A percentile compares a stretch with the other conserved stretches of the same genome.
phyloP scores from a whole-genome alignment of 2,797 vertebrate genomes.

The Allochrocebus solatus region DNA sequence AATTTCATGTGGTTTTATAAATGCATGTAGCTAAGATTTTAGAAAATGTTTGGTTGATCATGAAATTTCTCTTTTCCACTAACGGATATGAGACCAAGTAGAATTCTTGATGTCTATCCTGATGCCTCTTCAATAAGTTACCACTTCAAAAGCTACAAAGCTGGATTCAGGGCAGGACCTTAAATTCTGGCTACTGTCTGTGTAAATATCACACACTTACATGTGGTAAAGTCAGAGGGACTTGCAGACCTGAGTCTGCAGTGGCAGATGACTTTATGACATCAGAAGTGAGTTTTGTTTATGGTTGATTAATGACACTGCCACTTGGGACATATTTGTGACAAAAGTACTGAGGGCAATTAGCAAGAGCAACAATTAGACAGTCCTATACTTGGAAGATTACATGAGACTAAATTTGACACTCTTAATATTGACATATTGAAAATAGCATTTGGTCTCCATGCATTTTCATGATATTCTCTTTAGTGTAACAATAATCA shows the following conservation, averaged over 20 bases:
- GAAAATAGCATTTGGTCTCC: not conserved
- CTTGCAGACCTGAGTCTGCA: not conserved
- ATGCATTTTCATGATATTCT: not conserved
- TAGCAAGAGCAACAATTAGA: not conserved
- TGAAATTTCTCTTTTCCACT: not conserved
- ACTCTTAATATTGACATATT: not conserved
- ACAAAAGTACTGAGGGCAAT: not conserved
- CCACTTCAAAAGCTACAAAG: not conserved
- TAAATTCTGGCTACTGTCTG: not conserved
- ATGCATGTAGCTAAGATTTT: conserved; percentile 29
- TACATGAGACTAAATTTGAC: not conserved
- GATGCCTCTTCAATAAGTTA: not conserved
- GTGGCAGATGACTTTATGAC: not conserved
- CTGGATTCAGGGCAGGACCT: not conserved
- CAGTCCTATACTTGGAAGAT: not conserved
- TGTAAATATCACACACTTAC: not conserved
- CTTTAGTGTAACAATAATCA: not conserved
- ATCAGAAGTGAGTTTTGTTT: conserved; percentile 21
- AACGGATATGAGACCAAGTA: not conserved
- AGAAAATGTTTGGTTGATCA: conserved; percentile 21
- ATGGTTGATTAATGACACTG: not conserved
- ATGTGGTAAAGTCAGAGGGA: not conserved
- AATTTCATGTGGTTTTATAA: conserved; percentile 49
- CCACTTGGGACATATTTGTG: not conserved
- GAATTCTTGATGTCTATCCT: not conserved